Percentiles rank a stretch among this genome's conserved stretches.
These are phyloP conservation scores for Gallinago undulata DNA, from an alignment of 2,113 vertebrate species.

Conservation along the genomic window DNA sequence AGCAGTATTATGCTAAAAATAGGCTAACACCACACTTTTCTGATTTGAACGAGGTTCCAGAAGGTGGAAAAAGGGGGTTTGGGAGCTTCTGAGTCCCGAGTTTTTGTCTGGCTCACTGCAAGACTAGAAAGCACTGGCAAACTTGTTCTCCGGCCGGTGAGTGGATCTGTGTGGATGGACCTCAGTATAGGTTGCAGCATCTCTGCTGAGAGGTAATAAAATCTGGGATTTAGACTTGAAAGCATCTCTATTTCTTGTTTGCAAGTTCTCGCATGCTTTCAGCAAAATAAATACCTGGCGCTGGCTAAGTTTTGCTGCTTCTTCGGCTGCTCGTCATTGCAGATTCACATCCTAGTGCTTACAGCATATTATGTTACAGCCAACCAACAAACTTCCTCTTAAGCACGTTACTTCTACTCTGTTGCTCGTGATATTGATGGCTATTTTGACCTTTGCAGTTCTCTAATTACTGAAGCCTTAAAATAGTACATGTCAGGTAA, in stretches of 20 bases:
- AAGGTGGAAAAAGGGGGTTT: neutral
- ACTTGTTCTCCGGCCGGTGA: neutral
- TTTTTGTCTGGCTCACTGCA: neutral
- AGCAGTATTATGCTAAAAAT: neutral
- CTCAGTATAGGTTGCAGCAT: neutral
- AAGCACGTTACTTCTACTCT: conserved; percentile 65
- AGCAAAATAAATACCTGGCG: neutral
- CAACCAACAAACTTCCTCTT: conserved; percentile 60
- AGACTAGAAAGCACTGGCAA: neutral
- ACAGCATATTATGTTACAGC: conserved; percentile 22
- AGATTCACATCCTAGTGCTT: neutral
- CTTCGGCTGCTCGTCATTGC: neutral
- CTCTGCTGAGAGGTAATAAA: neutral
- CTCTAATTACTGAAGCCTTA: conserved; percentile 62
- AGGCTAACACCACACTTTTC: neutral
- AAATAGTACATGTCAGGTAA: conserved; percentile 60
- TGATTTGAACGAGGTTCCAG: neutral
- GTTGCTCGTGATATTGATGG: conserved; percentile 67
- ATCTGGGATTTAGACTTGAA: neutral
- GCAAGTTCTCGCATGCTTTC: neutral
- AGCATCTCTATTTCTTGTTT: neutral
- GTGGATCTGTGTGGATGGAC: neutral
- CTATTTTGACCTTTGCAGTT: conserved; percentile 63
- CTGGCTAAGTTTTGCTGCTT: neutral
- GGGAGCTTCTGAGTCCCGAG: neutral